Evolutionary conservation across 2,113 vertebrate genomes (phyloP).

Genomic region (Propithecus coquereli): DNA sequence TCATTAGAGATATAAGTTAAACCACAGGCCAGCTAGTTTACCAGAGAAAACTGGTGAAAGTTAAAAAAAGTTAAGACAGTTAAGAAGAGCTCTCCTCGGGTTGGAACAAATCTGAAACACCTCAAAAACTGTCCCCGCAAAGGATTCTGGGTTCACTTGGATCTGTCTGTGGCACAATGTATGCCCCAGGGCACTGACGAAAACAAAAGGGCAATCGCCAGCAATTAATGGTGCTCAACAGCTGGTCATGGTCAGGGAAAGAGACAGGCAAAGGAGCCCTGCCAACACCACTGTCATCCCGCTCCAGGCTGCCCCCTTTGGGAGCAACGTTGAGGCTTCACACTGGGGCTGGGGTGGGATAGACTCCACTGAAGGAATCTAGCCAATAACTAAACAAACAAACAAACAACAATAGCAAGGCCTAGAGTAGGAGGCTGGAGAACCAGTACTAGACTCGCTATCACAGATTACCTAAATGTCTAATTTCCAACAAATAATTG

Average conservation of each 20-base stretch:
- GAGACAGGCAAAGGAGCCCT: not conserved
- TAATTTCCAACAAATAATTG: not conserved
- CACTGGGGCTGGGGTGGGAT: not conserved
- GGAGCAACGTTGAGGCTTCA: not conserved
- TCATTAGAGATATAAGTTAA: not conserved
- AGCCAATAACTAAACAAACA: not conserved
- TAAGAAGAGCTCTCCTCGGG: not conserved
- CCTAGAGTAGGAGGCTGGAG: not conserved
- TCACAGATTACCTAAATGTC: not conserved
- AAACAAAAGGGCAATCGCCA: not conserved
- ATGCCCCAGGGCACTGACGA: not conserved
- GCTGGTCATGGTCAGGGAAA: not conserved
- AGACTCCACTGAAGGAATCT: not conserved
- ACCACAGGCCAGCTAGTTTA: not conserved
- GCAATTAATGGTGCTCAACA: not conserved
- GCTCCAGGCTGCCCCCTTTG: not conserved
- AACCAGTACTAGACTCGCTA: not conserved
- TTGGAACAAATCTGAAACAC: not conserved
- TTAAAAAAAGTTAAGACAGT: not conserved
- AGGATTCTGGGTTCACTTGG: not conserved
- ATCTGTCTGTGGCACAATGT: not conserved
- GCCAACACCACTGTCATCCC: not conserved
- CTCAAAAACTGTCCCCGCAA: not conserved
- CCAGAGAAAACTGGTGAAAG: not conserved
- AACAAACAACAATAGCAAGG: not conserved